phyloP scores from a whole-genome alignment of 2,797 vertebrate genomes.

The Phataginus tetradactyla region DNA sequence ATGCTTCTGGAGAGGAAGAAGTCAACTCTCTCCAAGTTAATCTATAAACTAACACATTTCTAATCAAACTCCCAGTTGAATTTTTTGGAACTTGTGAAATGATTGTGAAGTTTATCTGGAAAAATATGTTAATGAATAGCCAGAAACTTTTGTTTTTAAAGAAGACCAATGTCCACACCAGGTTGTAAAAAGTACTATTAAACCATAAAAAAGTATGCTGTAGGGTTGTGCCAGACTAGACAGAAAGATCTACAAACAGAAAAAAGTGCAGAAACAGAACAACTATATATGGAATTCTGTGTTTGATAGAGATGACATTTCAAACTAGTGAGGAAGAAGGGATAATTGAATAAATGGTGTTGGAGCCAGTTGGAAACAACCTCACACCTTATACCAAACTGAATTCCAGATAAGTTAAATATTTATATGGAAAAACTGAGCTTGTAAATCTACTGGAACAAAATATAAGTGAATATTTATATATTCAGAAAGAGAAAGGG shows the following conservation, averaged over 20 bases:
- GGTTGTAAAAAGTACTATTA: slow-evolving; percentile 38
- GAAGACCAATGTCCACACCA: neutral
- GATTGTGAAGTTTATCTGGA: slow-evolving; percentile 47
- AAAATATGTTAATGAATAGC: slow-evolving; percentile 54
- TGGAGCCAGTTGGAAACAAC: neutral
- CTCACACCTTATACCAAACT: slow-evolving; percentile 1
- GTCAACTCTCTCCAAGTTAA: neutral
- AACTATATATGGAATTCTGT: neutral
- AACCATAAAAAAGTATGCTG: slow-evolving; percentile 11
- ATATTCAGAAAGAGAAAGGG: neutral
- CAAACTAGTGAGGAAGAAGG: neutral
- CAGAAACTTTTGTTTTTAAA: slow-evolving; percentile 44
- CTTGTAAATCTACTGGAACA: slow-evolving; percentile 16
- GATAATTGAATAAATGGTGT: neutral
- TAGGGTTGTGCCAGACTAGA: neutral
- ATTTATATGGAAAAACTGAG: slow-evolving; percentile 59
- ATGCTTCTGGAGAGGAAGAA: slow-evolving; percentile 28
- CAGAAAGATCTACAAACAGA: neutral
- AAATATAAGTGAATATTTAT: slow-evolving; percentile 42
- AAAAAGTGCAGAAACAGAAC: neutral
- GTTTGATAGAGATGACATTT: neutral
- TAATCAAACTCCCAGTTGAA: slow-evolving; percentile 26
- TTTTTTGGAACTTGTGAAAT: slow-evolving; percentile 36
- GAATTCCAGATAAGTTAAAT: slow-evolving; percentile 50
- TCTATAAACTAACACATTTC: slow-evolving; percentile 54